Evolutionary conservation across 2,888 invertebrate species (phyloP).

Genomic region (Rugalucina vietnamica): DNA sequence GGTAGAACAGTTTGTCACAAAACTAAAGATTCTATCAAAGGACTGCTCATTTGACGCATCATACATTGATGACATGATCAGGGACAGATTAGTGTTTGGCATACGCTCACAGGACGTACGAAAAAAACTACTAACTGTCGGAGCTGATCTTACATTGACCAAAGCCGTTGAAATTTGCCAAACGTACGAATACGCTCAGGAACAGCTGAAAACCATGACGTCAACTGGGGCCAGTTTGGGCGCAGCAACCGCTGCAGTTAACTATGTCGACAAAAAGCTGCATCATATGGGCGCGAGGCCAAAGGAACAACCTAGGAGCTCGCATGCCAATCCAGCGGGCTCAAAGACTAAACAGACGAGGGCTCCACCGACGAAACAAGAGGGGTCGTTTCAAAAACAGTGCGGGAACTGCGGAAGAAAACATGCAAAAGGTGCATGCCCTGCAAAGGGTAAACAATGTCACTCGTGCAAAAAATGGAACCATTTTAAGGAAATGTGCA

Average conservation of each 20-base stretch:
- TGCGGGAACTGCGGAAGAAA: slow-evolving; percentile 4
- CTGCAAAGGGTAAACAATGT: slow-evolving; percentile 13
- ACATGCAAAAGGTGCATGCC: slow-evolving; percentile 4
- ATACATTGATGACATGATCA: slow-evolving; percentile 14
- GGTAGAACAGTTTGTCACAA: slow-evolving; percentile 26
- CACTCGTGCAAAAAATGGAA: slow-evolving; percentile 4
- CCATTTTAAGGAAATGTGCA: not conserved
- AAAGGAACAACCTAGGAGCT: not conserved
- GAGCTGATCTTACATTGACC: not conserved
- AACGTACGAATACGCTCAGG: slow-evolving; percentile 17
- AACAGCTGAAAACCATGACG: slow-evolving; percentile 8
- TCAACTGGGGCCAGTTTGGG: not conserved
- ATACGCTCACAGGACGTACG: not conserved
- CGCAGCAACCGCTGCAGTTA: slow-evolving; percentile 9
- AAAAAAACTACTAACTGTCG: slow-evolving; percentile 2
- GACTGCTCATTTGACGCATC: slow-evolving; percentile 17
- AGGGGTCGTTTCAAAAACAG: not conserved
- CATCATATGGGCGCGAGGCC: not conserved
- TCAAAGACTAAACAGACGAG: not conserved
- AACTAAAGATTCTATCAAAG: slow-evolving; percentile 22
- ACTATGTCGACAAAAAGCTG: not conserved
- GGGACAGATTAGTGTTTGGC: slow-evolving; percentile 15
- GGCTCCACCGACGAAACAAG: not conserved
- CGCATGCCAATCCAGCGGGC: not conserved
- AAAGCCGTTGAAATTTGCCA: slow-evolving; percentile 6